These are phyloP conservation scores for Piliocolobus tephrosceles DNA, from an alignment of 2,113 vertebrate genomes.

Conservation along the genomic window DNA sequence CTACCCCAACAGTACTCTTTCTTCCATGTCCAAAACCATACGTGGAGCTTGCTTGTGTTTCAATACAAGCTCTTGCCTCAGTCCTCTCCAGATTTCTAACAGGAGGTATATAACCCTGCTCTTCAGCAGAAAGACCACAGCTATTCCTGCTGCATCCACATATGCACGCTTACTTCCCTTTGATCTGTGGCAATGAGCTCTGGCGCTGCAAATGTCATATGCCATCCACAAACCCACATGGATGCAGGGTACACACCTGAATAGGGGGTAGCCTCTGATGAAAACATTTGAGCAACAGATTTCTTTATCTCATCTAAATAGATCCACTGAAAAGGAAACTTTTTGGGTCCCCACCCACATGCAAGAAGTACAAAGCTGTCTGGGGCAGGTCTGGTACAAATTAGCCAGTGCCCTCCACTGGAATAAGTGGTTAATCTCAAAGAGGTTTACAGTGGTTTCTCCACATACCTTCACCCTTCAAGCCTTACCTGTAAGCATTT, in stretches of 20 bases:
- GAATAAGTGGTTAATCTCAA: constrained; percentile 81
- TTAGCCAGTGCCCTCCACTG: constrained; percentile 73
- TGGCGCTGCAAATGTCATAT: background rate
- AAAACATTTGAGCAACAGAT: background rate
- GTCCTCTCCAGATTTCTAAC: background rate
- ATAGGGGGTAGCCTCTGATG: background rate
- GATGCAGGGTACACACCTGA: background rate
- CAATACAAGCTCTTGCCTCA: background rate
- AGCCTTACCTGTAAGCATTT: background rate
- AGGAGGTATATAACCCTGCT: background rate
- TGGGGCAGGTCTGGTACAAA: constrained; percentile 76
- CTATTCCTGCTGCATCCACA: rapidly evolving
- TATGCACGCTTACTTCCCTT: too few relatives aligned
- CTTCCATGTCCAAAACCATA: background rate
- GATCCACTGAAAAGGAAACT: background rate
- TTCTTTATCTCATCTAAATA: background rate
- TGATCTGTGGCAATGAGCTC: background rate
- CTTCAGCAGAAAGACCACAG: background rate
- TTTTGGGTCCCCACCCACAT: background rate
- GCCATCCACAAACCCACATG: background rate
- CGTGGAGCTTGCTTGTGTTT: background rate
- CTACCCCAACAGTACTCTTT: too few relatives aligned
- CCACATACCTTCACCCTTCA: background rate
- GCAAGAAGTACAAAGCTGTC: background rate
- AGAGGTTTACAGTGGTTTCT: constrained; percentile 80